These are phyloP conservation scores for Drosophila nebulosa DNA, from an alignment of 1,140 invertebrate genomes.

Conservation along the genomic window DNA sequence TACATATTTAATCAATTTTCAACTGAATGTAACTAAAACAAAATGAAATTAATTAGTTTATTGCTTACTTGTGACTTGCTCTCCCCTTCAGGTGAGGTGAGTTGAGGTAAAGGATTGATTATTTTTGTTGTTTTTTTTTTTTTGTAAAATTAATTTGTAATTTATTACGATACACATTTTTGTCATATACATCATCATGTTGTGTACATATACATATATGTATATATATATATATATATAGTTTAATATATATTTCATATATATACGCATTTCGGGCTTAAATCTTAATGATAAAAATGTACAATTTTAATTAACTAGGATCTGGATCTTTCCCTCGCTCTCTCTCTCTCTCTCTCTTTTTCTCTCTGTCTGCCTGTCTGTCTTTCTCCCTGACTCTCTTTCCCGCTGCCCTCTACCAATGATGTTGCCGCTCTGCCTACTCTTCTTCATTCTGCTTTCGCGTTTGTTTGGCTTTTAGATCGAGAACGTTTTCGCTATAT, in stretches of 20 bases:
- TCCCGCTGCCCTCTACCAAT: background rate
- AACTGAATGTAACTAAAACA: no score
- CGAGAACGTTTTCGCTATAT: background rate
- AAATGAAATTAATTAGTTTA: no score
- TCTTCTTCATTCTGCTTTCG: background rate
- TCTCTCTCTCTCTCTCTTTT: constrained; percentile 11
- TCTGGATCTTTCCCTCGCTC: constrained; percentile 39
- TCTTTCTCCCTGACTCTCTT: constrained; percentile 11
- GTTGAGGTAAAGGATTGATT: no score
- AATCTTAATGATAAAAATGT: constrained; percentile 72
- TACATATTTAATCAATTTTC: no score
- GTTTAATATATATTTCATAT: constrained; percentile 23
- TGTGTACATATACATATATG: constrained; percentile 42
- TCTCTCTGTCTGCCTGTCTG: constrained; percentile 20
- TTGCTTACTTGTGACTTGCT: no score
- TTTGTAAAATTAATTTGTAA: constrained; percentile 76
- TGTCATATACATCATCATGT: constrained; percentile 49
- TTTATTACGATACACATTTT: constrained; percentile 77
- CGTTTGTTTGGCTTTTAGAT: constrained; percentile 26
- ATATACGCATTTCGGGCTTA: constrained; percentile 53
- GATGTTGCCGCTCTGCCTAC: constrained; percentile 31
- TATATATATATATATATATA: constrained; percentile 26
- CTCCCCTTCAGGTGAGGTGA: no score
- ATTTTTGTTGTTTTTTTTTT: no score
- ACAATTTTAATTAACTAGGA: constrained; percentile 78